Conservation (phyloP, 1,140 invertebrate species). For the Pseudobourletiella spinata region DNA sequence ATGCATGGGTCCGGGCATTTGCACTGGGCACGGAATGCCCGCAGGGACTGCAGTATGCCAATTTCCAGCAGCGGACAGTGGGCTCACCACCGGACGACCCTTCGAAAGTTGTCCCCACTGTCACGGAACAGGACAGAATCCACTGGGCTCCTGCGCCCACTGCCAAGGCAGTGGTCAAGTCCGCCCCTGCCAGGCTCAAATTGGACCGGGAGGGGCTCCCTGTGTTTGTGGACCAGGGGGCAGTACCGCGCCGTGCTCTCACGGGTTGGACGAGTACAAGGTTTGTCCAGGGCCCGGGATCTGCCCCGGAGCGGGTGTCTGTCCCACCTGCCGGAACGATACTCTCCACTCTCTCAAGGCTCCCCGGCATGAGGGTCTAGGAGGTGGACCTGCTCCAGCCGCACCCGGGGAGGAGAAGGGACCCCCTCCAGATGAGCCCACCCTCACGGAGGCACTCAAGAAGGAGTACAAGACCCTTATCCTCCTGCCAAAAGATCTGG, state of each 20-base stretch:
- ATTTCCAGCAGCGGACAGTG: conserved; percentile 5
- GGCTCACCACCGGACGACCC: neutral
- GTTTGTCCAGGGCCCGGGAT: conserved; percentile 9
- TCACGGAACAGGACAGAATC: conserved; percentile 4
- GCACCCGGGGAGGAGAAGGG: neutral
- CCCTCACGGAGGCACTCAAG: neutral
- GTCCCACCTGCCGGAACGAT: conserved; percentile 18
- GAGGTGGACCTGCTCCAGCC: too few species aligned
- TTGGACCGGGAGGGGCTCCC: too few species aligned
- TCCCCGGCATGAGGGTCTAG: neutral
- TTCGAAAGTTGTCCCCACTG: neutral
- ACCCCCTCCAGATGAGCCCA: neutral
- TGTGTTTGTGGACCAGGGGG: neutral
- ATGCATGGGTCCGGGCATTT: conserved; percentile 26
- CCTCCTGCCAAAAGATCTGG: conserved; percentile 7
- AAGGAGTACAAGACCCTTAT: conserved; percentile 10
- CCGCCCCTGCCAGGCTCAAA: neutral
- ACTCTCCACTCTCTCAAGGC: neutral
- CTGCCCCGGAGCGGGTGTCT: conserved; percentile 12
- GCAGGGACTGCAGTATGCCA: conserved; percentile 14
- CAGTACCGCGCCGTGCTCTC: neutral
- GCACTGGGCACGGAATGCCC: conserved; percentile 22
- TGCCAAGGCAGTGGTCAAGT: conserved; percentile 7
- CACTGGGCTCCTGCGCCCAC: neutral
- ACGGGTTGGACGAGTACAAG: neutral